A percentile compares a stretch with the other conserved stretches of the same genome.
These are phyloP conservation scores for Acleris sparsana DNA, from an alignment of 2,888 invertebrate species.

Conservation along the genomic window DNA sequence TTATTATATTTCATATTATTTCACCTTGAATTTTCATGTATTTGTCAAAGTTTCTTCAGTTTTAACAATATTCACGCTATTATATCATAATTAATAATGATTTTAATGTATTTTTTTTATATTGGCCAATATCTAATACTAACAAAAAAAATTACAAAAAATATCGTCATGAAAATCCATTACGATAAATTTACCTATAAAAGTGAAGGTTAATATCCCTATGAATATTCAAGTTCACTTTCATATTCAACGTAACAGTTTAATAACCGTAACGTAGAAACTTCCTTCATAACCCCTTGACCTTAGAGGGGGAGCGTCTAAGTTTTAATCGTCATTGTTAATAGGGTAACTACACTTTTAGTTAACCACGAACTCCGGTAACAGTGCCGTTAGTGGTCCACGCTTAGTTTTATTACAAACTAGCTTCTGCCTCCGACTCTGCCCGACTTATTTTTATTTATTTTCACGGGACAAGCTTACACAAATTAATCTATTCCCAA, in stretches of 20 bases:
- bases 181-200: not conserved
- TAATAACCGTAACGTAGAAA: slow-evolving; percentile 51
- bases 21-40: too few relatives aligned
- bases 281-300: slow-evolving; percentile 30
- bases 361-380: slow-evolving; percentile 2
- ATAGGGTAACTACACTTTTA: slow-evolving; percentile 20
- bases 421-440: too few relatives aligned
- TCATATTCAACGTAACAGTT: slow-evolving; percentile 34
- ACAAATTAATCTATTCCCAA: too few relatives aligned
- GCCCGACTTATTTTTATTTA: too few relatives aligned
- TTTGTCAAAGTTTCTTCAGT: too few relatives aligned
- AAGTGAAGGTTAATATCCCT: not conserved
- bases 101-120: too few relatives aligned
- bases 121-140: too few relatives aligned
- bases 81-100: too few relatives aligned
- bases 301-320: slow-evolving; percentile 24
- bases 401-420: not conserved
- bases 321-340: slow-evolving; percentile 30
- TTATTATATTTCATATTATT: too few relatives aligned
- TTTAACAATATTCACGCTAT: too few relatives aligned
- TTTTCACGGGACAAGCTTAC: too few relatives aligned
- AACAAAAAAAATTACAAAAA: too few relatives aligned
- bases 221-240: slow-evolving; percentile 10
- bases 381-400: not conserved
- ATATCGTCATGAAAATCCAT: not conserved